Evolutionary conservation across 1,140 invertebrate species (phyloP).

Genomic region (Habropoda laboriosa): DNA sequence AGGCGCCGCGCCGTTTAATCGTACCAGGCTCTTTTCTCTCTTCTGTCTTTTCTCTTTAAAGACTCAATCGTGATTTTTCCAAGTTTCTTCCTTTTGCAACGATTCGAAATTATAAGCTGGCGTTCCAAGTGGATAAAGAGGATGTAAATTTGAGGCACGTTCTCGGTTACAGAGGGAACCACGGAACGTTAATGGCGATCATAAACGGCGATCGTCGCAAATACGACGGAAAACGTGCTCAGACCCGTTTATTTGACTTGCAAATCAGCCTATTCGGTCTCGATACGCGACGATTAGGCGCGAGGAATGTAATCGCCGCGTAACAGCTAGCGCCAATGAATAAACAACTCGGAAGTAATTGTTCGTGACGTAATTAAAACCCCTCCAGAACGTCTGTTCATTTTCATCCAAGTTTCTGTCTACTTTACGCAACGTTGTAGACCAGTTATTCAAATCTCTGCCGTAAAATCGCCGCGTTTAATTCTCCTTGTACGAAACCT

Average conservation of each 20-base stretch:
- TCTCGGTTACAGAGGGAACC: not conserved
- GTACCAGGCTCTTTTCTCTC: not conserved
- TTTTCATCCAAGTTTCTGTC: too few species aligned
- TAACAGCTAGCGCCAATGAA: slow-evolving; percentile 26
- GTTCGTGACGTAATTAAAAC: slow-evolving; percentile 24
- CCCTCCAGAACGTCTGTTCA: too few species aligned
- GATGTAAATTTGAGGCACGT: not conserved
- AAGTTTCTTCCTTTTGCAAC: too few species aligned
- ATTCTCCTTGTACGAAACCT: too few species aligned
- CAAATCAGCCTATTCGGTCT: slow-evolving; percentile 52
- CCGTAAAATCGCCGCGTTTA: too few species aligned
- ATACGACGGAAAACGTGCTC: slow-evolving; percentile 36
- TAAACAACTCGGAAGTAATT: slow-evolving; percentile 38
- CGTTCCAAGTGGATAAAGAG: too few species aligned
- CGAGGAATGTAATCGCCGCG: slow-evolving; percentile 41
- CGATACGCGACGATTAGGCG: slow-evolving; percentile 47
- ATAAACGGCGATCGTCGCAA: slow-evolving; percentile 50
- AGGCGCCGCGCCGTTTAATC: too few species aligned
- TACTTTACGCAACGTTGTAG: not conserved
- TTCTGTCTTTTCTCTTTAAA: too few species aligned
- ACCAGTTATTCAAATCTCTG: too few species aligned
- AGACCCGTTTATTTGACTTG: slow-evolving; percentile 58
- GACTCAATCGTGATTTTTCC: slow-evolving; percentile 20
- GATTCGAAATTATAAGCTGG: too few species aligned
- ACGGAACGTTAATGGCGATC: slow-evolving; percentile 45